Conservation (phyloP, 2,888 invertebrate genomes). For the Athalia rosae region DNA sequence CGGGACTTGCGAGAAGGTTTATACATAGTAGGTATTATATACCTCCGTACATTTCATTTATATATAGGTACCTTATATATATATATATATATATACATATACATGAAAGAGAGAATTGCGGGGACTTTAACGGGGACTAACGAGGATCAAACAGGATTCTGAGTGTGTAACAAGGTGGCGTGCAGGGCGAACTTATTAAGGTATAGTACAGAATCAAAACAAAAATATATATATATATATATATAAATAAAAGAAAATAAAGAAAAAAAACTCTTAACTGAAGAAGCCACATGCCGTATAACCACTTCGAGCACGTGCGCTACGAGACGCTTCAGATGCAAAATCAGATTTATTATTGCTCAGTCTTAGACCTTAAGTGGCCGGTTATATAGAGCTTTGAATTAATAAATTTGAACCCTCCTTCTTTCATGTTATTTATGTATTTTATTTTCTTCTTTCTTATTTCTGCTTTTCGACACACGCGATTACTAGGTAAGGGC, state of each 20-base stretch:
- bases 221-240: too few species aligned
- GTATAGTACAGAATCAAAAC: background rate
- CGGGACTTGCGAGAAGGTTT: slow-evolving; percentile 1
- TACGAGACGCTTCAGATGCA: background rate
- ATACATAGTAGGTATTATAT: too few species aligned
- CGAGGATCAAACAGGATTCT: slow-evolving; percentile 40
- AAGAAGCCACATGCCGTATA: background rate
- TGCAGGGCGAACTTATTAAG: slow-evolving; percentile 14
- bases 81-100: too few species aligned
- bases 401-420: background rate
- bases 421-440: background rate
- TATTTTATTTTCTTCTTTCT: background rate
- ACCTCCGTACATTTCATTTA: too few species aligned
- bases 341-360: too few species aligned
- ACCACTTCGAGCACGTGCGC: slow-evolving; percentile 10
- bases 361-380: too few species aligned
- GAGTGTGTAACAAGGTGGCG: slow-evolving; percentile 25
- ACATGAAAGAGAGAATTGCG: slow-evolving; percentile 19
- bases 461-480: background rate
- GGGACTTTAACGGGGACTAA: slow-evolving; percentile 35
- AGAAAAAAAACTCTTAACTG: slow-evolving; percentile 23
- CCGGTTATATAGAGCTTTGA: too few species aligned
- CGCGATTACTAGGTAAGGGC: slow-evolving; percentile 26
- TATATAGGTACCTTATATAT: too few species aligned
- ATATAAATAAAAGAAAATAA: too few species aligned